Evolutionary conservation across 2,113 vertebrate genomes (phyloP).

Genomic region (Dicerorhinus sumatrensis): DNA sequence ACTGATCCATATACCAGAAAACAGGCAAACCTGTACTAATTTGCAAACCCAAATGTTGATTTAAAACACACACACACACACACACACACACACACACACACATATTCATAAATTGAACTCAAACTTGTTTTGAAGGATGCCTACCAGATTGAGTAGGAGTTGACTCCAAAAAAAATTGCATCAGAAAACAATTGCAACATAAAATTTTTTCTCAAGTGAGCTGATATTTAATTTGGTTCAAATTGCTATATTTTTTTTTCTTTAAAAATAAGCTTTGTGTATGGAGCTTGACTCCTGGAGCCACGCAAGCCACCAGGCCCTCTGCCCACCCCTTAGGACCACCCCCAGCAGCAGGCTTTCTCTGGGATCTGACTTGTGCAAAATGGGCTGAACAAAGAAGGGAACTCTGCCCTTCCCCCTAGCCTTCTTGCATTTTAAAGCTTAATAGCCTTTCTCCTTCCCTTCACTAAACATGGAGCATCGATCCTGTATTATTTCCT

Average conservation of each 20-base stretch:
- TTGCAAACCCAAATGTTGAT: constrained; percentile 60
- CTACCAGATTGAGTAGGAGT: background rate
- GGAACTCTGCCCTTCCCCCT: background rate
- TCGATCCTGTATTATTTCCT: background rate
- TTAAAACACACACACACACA: background rate
- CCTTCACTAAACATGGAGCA: background rate
- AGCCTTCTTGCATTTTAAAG: background rate
- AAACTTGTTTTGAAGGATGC: background rate
- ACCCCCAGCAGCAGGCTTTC: background rate
- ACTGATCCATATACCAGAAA: constrained; percentile 28
- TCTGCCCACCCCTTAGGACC: background rate
- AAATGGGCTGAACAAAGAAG: constrained; percentile 6
- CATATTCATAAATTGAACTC: background rate
- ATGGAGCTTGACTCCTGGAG: background rate
- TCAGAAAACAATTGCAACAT: background rate
- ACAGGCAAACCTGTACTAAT: constrained; percentile 49
- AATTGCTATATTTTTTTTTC: background rate
- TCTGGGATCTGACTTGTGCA: background rate
- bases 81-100: background rate
- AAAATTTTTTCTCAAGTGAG: background rate
- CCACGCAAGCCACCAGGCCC: background rate
- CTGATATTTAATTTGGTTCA: constrained; percentile 50
- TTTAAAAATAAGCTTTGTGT: constrained; percentile 26
- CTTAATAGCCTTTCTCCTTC: background rate
- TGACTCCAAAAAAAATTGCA: background rate